Evolutionary conservation across 2,113 vertebrate species (phyloP).

Genomic region (Ophiodon elongatus): DNA sequence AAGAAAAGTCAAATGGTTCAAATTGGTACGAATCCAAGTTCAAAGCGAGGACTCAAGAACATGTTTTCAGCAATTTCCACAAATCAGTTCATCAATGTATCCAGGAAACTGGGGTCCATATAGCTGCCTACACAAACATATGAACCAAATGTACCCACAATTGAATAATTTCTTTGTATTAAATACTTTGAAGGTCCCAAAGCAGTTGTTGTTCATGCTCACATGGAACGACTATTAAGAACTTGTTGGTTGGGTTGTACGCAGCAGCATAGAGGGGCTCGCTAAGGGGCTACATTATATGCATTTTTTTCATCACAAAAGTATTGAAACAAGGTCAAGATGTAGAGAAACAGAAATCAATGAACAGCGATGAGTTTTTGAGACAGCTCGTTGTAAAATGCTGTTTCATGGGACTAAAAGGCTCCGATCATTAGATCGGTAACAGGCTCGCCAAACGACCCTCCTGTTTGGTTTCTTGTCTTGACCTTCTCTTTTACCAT

Average conservation of each 20-base stretch:
- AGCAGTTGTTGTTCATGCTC: not conserved
- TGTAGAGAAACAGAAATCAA: not conserved
- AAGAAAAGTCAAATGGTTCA: not conserved
- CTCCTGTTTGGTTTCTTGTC: conserved; percentile 18
- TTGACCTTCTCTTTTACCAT: conserved; percentile 36
- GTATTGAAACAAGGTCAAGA: not conserved
- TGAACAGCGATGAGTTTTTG: not conserved
- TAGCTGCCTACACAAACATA: not conserved
- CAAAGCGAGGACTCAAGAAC: not conserved
- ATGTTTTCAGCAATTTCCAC: not conserved
- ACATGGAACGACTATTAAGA: not conserved
- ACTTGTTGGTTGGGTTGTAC: not conserved
- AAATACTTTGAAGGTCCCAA: not conserved
- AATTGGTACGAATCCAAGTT: not conserved
- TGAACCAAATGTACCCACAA: not conserved
- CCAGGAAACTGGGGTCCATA: not conserved
- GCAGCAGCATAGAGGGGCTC: not conserved
- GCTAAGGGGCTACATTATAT: not conserved
- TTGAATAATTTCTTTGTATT: not conserved
- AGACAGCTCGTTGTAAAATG: not conserved
- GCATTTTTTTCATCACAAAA: not conserved
- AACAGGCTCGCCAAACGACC: not conserved
- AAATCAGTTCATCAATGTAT: not conserved
- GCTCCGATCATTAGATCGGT: not conserved
- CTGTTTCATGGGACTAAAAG: not conserved